phyloP scores from a whole-genome alignment of 30 jellyfish, hydroid and myxozoan species.

The Aurelia sp. region DNA sequence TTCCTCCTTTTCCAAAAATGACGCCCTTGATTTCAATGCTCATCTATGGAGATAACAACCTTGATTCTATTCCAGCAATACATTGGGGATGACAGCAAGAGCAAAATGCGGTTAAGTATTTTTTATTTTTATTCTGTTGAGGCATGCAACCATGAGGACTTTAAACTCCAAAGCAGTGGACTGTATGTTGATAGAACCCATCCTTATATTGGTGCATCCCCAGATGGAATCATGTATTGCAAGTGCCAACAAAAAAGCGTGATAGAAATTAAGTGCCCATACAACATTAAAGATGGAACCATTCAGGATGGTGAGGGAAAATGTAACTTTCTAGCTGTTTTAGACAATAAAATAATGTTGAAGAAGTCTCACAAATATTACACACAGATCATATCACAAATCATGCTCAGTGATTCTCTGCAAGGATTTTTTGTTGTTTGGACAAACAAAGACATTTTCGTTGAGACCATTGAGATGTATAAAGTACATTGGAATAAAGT shows the following conservation, averaged over 20 bases:
- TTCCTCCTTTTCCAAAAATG: conserved; percentile 7
- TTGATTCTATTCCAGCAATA: conserved; percentile 10
- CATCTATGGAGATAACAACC: not conserved
- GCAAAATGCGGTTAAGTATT: conserved; percentile 22
- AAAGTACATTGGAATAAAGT: conserved; percentile 32
- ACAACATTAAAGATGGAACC: conserved; percentile 18
- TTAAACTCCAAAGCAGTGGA: conserved; percentile 15
- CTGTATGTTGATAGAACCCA: conserved; percentile 1
- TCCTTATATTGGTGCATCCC: conserved; percentile 64
- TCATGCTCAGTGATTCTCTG: not conserved
- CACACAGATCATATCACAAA: conserved; percentile 55
- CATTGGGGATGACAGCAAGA: conserved; percentile 58
- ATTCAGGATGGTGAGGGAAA: conserved; percentile 12
- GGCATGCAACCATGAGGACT: conserved; percentile 11
- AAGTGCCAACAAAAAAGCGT: conserved; percentile 29
- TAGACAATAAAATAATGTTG: conserved; percentile 9
- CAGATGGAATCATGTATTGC: conserved; percentile 54
- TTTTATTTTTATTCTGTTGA: conserved; percentile 37
- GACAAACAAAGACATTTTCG: conserved; percentile 27
- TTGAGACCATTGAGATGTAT: conserved; percentile 27
- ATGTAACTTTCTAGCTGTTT: conserved; percentile 15
- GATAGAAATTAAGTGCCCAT: conserved; percentile 60
- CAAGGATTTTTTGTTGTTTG: conserved; percentile 40
- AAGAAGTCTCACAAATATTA: conserved; percentile 44
- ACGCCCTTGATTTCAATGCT: conserved; percentile 19